A percentile compares a stretch with the other conserved stretches of the same genome.
phyloP scores from a whole-genome alignment of 2,888 invertebrate species.

The Synergus itoensis region DNA sequence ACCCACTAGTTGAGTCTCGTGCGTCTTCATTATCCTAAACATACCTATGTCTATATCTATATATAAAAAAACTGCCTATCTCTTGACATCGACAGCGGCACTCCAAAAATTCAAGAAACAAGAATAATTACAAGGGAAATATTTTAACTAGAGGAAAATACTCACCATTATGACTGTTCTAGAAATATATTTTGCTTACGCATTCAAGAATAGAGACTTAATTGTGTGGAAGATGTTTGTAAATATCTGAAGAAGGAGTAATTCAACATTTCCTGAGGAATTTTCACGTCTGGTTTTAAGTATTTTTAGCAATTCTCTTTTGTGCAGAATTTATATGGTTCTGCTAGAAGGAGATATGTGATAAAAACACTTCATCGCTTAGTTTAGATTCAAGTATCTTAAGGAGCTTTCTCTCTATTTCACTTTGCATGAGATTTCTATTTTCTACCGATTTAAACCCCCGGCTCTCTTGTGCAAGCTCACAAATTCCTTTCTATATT shows the following conservation, averaged over 20 bases:
- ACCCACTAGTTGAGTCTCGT: constrained; percentile 45
- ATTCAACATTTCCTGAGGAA: not conserved
- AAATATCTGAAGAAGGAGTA: not conserved
- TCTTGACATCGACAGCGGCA: not conserved
- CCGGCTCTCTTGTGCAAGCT: constrained; percentile 31
- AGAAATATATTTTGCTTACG: not conserved
- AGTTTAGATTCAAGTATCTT: not conserved
- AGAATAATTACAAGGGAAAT: not conserved
- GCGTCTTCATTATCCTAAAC: constrained; percentile 25
- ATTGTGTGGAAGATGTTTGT: not conserved
- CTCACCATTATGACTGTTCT: not conserved
- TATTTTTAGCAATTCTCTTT: not conserved
- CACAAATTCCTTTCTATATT: constrained; percentile 37
- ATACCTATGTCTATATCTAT: not conserved
- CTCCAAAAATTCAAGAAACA: not conserved
- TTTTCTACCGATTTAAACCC: constrained; percentile 15
- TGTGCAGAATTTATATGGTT: not conserved
- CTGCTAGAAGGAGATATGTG: not conserved
- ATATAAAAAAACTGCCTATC: constrained; percentile 8
- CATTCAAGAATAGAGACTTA: not conserved
- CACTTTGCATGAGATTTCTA: not conserved
- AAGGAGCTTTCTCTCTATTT: not conserved
- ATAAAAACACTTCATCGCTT: not conserved
- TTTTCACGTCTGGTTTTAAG: not conserved
- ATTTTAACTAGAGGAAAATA: not conserved